Evolutionary conservation across 1,140 invertebrate species (phyloP).

Genomic region (Diabrotica undecimpunctata): DNA sequence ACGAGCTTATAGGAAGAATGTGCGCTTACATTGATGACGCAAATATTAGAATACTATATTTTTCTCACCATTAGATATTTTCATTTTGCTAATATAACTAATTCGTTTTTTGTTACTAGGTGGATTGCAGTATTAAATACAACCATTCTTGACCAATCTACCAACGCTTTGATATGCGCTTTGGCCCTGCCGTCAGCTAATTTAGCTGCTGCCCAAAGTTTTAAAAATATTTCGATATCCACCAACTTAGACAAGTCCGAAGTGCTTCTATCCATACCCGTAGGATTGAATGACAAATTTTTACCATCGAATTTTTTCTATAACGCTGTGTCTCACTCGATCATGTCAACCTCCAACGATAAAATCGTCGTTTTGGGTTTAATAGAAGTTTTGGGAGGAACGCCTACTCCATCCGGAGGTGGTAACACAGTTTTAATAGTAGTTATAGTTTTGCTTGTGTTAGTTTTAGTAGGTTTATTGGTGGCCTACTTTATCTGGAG

Average conservation of each 20-base stretch:
- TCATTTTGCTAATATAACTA: background rate
- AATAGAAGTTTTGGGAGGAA: background rate
- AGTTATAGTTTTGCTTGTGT: background rate
- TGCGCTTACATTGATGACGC: too few relatives aligned
- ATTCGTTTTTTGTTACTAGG: background rate
- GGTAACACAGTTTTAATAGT: constrained; percentile 7
- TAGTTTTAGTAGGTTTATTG: background rate
- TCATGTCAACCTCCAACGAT: background rate
- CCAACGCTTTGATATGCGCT: constrained; percentile 5
- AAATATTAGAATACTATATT: too few relatives aligned
- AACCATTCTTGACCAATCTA: constrained; percentile 4
- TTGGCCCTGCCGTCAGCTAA: background rate
- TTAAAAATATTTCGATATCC: constrained; percentile 3
- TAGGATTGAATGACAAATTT: background rate
- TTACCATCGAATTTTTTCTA: background rate
- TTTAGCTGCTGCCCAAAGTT: background rate
- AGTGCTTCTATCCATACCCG: background rate
- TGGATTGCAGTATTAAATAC: constrained; percentile 5
- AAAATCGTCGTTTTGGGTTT: background rate
- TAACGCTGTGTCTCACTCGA: background rate
- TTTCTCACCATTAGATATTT: too few relatives aligned
- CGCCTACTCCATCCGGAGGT: background rate
- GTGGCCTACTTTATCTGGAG: constrained; percentile 5
- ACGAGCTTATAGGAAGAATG: too few relatives aligned
- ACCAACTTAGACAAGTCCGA: background rate